Percentiles rank a stretch among this genome's conserved stretches.
Evolutionary conservation across 2,113 vertebrate genomes (phyloP).

Genomic region (Thryonomys swinderianus): DNA sequence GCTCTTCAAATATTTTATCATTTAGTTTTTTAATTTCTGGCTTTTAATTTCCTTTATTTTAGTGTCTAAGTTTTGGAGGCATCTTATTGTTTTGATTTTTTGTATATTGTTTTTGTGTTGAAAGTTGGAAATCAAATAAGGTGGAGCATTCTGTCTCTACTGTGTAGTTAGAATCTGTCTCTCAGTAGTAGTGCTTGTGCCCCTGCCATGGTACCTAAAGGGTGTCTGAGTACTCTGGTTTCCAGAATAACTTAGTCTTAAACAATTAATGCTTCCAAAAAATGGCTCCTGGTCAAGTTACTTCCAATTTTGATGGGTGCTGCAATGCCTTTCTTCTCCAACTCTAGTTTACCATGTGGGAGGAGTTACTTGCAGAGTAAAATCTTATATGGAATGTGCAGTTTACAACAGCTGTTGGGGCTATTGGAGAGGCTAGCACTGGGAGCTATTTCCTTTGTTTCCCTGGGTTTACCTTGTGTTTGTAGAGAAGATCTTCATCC

Average conservation of each 20-base stretch:
- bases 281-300: not conserved
- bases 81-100: not conserved
- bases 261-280: not conserved
- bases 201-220: not conserved
- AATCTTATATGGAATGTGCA: not conserved
- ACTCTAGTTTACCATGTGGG: not conserved
- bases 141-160: not conserved
- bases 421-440: not conserved
- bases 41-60: no score
- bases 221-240: not conserved
- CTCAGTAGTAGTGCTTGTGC: not conserved
- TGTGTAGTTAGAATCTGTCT: not conserved
- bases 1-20: no score
- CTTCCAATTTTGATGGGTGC: not conserved
- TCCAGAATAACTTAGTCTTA: not conserved
- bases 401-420: not conserved
- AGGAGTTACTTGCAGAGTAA: not conserved
- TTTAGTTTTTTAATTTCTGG: no score
- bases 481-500: not conserved
- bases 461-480: not conserved
- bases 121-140: not conserved
- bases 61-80: no score
- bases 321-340: not conserved
- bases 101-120: not conserved
- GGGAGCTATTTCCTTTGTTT: not conserved